These are phyloP conservation scores for Sphyrna mokarran DNA, from an alignment of 2,113 vertebrate species.

Conservation along the genomic window DNA sequence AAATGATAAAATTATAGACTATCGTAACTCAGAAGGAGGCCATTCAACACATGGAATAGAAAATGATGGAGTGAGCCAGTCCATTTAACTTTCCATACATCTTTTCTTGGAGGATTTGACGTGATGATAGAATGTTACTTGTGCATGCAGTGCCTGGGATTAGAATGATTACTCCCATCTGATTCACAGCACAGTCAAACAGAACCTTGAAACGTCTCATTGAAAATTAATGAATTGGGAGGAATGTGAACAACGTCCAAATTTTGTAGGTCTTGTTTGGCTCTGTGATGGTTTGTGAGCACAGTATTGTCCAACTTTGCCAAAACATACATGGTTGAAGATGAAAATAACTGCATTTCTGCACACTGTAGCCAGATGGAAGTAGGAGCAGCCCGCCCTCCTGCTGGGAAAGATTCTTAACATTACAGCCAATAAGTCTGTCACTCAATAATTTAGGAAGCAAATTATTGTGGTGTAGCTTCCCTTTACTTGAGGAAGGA, in stretches of 20 bases:
- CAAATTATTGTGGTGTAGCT: neutral
- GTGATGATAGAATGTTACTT: neutral
- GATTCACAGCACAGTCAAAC: neutral
- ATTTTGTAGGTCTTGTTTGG: neutral
- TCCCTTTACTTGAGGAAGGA: neutral
- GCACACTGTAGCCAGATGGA: neutral
- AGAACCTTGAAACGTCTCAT: slow-evolving; percentile 18
- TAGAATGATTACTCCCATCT: slow-evolving; percentile 11
- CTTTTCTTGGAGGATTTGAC: neutral
- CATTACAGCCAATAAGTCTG: neutral
- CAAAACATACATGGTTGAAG: neutral
- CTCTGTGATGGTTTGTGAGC: neutral
- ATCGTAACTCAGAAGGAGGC: neutral
- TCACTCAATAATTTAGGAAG: neutral
- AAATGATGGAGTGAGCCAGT: neutral
- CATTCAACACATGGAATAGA: neutral
- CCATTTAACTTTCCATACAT: neutral
- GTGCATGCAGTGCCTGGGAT: neutral
- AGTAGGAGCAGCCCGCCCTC: neutral
- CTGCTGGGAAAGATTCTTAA: neutral
- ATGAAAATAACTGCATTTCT: too few species aligned
- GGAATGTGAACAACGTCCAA: neutral
- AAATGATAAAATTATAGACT: neutral
- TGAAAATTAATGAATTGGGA: slow-evolving; percentile 13
- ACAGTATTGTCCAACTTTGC: neutral